Evolutionary conservation across 1,140 invertebrate species (phyloP).

Genomic region (Apolygus lucorum): DNA sequence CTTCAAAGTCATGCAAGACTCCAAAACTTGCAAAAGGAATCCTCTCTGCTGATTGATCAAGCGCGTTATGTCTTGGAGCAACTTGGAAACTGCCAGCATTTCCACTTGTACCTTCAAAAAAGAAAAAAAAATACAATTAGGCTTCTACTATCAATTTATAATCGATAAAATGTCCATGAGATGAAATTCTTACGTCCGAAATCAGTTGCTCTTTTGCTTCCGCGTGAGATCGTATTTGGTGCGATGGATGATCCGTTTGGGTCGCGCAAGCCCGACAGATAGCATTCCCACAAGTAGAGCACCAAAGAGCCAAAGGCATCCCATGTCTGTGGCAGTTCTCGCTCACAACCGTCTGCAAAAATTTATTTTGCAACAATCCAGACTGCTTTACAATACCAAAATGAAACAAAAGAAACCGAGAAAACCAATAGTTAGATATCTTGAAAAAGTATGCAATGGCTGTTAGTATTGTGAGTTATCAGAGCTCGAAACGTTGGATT

Average conservation of each 20-base stretch:
- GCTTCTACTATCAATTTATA: background rate
- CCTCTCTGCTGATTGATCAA: slow-evolving; percentile 57
- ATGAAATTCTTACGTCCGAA: slow-evolving; percentile 47
- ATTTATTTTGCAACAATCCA: background rate
- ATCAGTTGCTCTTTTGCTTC: slow-evolving; percentile 58
- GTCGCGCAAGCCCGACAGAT: slow-evolving; percentile 58
- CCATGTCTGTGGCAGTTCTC: slow-evolving; percentile 62
- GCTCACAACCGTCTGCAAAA: slow-evolving; percentile 27
- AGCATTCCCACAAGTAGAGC: slow-evolving; percentile 52
- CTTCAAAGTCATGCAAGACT: slow-evolving; percentile 60
- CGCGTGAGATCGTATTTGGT: slow-evolving; percentile 55
- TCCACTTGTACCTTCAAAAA: slow-evolving; percentile 43
- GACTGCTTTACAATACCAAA: background rate
- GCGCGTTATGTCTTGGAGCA: slow-evolving; percentile 52
- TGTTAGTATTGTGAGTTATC: no score
- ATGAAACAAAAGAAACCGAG: background rate
- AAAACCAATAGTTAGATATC: background rate
- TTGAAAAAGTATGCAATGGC: no score
- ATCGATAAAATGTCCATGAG: background rate
- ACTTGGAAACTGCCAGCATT: slow-evolving; percentile 45
- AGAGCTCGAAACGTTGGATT: background rate
- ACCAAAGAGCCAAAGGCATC: slow-evolving; percentile 63
- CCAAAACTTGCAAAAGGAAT: slow-evolving; percentile 60
- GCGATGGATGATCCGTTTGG: slow-evolving; percentile 51
- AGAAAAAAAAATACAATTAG: background rate